These are phyloP conservation scores for Mythimna albipuncta DNA, from an alignment of 2,888 invertebrate genomes.

Conservation along the genomic window DNA sequence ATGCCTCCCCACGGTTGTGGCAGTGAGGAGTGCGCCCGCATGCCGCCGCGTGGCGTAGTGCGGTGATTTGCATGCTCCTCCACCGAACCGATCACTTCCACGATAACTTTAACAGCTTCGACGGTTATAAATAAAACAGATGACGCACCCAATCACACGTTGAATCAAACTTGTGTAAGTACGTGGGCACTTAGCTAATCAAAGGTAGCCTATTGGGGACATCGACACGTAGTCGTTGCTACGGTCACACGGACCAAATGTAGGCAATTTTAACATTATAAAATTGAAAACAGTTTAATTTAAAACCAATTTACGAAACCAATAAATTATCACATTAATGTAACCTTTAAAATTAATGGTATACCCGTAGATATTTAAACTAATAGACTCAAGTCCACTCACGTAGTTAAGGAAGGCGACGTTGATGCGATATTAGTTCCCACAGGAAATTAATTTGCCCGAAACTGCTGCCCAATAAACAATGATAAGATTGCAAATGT, in stretches of 20 bases:
- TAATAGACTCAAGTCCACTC: constrained; percentile 7
- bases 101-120: constrained; percentile 71
- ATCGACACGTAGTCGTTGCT: not conserved
- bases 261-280: not conserved
- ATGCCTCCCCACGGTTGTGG: constrained; percentile 68
- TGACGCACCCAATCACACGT: constrained; percentile 57
- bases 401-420: constrained; percentile 1
- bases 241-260: not conserved
- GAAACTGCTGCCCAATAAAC: constrained; percentile 74
- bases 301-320: constrained; percentile 22
- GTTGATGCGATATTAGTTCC: constrained; percentile 66
- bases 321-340: constrained; percentile 6
- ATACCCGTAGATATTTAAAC: not conserved
- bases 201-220: constrained; percentile 22
- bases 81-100: constrained; percentile 61
- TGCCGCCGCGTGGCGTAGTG: constrained; percentile 70
- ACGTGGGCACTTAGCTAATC: constrained; percentile 36
- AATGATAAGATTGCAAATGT: constrained; percentile 82
- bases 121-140: constrained; percentile 65
- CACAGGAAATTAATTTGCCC: constrained; percentile 79
- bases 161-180: constrained; percentile 48
- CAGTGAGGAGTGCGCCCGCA: constrained; percentile 76
- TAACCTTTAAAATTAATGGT: constrained; percentile 12
- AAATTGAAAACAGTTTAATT: constrained; percentile 2
- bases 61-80: constrained; percentile 89